Evolutionary conservation across 2,113 vertebrate species (phyloP), one percentile per base, ranked within the genome.

Genomic region (Pleuronectes platessa): DNA sequence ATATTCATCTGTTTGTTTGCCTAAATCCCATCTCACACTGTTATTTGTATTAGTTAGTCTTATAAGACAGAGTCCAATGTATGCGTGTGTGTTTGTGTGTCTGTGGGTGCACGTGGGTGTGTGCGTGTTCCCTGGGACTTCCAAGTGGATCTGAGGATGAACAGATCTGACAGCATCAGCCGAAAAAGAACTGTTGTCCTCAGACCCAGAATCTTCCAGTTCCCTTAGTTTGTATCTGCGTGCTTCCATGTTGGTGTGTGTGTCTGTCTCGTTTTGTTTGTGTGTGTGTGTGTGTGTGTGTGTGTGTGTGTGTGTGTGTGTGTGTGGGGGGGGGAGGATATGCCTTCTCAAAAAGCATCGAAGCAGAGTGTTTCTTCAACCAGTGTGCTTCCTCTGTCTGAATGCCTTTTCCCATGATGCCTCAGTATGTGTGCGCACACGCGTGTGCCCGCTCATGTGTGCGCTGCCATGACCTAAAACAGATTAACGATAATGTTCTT

Each of bases 81-180:
- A 31, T 78, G 37, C 70, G 67, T n/a, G 47, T 35, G 26, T 20
- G 60, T 79, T 7, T 31, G 89, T 79, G 53, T 40, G 63, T 83
- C 60, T 40, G 63, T 76, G 68, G 61, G 49, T 78, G 23, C 73
- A 61, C 27, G 53, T 51, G 23, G 18, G 47, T 55, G 60, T 81
- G 91, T 82, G 89, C 37, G 76, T 42, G 85, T 91, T 92, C 90
- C 90, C 91, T 92, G 88, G 90, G 82, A 66, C 35, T 77, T 21
- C 83, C 58, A 67, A 27, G n/a, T 81, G 76, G 79, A 65, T 68
- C 61, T 92, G 89, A 93, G 77, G 61, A 79, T 93, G 82, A 93
- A 68, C 27, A 0, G 65, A 79, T 90, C 67, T 93, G 88, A 73
- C 78, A 70, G 67, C 76, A 70, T 77, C 79, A 81, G 92, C 83